These are phyloP conservation scores for Diglossa cyanea DNA, from an alignment of 2,797 vertebrate species.

Conservation along the genomic window DNA sequence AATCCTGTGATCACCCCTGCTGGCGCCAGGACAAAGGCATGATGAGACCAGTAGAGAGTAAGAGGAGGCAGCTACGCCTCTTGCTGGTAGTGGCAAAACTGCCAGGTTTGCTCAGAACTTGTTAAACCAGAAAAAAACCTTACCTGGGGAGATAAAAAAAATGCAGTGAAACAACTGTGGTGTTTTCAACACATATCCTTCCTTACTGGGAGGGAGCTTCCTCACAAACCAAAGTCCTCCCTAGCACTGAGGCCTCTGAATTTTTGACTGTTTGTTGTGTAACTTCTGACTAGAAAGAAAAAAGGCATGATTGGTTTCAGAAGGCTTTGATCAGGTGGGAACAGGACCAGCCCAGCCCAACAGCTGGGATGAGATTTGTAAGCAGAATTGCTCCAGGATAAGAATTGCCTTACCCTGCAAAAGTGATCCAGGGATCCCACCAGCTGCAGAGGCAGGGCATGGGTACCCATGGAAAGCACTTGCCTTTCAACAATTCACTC, in stretches of 20 bases:
- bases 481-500: not conserved
- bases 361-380: not conserved
- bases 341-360: not conserved
- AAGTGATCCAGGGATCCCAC: accelerated
- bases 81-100: not conserved
- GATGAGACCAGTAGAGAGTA: not conserved
- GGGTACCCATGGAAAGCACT: not conserved
- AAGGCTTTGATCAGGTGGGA: not conserved
- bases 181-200: not conserved
- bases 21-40: not conserved
- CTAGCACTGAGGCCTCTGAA: not conserved
- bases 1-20: not conserved
- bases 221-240: not conserved
- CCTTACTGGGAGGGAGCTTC: not conserved
- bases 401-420: not conserved
- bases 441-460: accelerated
- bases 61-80: not conserved
- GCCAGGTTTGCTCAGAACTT: not conserved
- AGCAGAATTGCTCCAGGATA: not conserved
- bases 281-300: not conserved
- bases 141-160: not conserved
- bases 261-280: not conserved
- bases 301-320: not conserved
- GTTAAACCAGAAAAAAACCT: not conserved
- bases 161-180: not conserved